Evolutionary conservation across 2,113 vertebrate species (phyloP).

Genomic region (Hoplias malabaricus): DNA sequence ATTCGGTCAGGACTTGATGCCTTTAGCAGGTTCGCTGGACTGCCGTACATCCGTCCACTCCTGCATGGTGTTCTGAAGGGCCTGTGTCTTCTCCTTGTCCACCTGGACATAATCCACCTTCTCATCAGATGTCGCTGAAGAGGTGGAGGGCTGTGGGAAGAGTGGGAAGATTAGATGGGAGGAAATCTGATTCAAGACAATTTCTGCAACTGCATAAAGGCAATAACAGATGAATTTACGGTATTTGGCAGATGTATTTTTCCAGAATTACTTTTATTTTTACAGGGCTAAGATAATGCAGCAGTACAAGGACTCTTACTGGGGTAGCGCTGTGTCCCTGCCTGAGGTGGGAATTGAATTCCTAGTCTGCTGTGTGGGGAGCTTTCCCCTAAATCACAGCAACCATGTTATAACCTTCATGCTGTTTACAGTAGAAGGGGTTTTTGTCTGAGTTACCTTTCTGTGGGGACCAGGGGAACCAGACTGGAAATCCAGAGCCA

Average conservation of each 20-base stretch:
- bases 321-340: no score
- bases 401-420: no score
- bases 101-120: conserved; percentile 99
- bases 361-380: no score
- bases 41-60: conserved; percentile 98
- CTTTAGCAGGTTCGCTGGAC: conserved; percentile 88
- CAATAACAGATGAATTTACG: no score
- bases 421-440: no score
- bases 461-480: conserved; percentile 91
- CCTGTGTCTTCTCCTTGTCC: conserved; percentile 97
- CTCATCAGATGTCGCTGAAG: conserved; percentile 91
- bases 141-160: conserved; percentile 87
- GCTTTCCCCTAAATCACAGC: no score
- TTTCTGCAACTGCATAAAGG: no score
- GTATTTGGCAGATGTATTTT: no score
- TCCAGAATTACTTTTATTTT: no score
- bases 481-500: conserved; percentile 94
- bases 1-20: conserved; percentile 80
- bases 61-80: conserved; percentile 97
- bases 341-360: no score
- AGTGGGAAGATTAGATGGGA: not conserved
- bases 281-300: no score
- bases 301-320: no score
- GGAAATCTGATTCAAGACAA: not conserved
- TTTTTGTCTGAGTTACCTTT: conserved; percentile 76